Evolutionary conservation across 30 jellyfish, hydroid and myxozoan species (phyloP).

Genomic region (Aurelia sp.): DNA sequence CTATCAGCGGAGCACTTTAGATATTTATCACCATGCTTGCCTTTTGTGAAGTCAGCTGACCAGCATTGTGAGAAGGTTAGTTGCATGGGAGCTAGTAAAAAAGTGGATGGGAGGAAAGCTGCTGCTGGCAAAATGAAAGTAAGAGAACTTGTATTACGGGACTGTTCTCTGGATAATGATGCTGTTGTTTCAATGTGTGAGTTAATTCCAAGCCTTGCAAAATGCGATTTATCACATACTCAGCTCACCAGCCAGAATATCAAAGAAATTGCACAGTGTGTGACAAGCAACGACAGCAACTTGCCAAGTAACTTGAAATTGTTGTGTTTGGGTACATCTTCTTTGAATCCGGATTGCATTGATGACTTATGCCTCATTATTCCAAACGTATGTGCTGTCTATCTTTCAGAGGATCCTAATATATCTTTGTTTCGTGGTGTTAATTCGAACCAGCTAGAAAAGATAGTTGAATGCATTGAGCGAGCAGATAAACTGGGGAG

Average conservation of each 20-base stretch:
- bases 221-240: background rate
- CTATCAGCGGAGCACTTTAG: background rate
- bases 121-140: background rate
- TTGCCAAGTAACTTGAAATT: background rate
- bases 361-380: conserved; percentile 10
- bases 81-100: too few species aligned
- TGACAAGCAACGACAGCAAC: background rate
- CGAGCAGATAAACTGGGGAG: background rate
- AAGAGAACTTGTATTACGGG: background rate
- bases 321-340: conserved; percentile 11
- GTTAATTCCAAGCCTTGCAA: background rate
- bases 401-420: conserved; percentile 19
- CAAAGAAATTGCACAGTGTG: background rate
- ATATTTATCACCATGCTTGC: background rate
- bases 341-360: background rate
- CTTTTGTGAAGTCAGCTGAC: background rate
- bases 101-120: background rate
- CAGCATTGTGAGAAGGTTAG: background rate
- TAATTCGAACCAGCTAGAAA: background rate
- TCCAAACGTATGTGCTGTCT: conserved; percentile 5
- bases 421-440: background rate
- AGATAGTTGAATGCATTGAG: conserved; percentile 1
- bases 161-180: background rate
- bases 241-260: background rate
- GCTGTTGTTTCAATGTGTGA: background rate